Base-by-base conservation (phyloP, 1,140 invertebrate species). In the Brachystomella parvula region DNA sequence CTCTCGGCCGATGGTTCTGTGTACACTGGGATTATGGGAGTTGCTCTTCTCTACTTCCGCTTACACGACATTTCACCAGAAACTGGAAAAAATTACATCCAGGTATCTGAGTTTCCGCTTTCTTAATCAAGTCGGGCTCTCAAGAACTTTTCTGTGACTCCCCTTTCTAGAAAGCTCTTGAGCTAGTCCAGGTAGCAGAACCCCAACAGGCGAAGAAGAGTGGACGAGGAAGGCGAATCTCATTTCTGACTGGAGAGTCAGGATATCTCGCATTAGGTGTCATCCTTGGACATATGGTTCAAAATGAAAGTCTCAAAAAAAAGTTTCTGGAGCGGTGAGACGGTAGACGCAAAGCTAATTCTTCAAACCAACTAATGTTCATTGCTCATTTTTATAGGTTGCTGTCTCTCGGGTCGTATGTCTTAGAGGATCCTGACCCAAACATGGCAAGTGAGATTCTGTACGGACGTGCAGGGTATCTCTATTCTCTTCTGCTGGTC, bases 391-490 rank as follows among this genome's bases (percentile, higher is more conserved):
- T 32, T 44, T 15, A 47, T 26, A 44, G 84, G 71, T 76, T 86
- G 31, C 77, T 81, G 64, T 74, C 76, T 39, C 73, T 87, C 19
- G 76, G 78, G 63, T 76, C 80, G 66, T 73, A 82, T 70, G 76
- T 84, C 67, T 74, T 83, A 70, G 77, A 82, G 47, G 69, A 76
- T 6, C 15, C 9, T 47, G 31, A 44, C 17, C 21, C 47, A n/a
- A 61, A 53, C 6, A 57, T 9, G n/a, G 84, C 89, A 1, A 88
- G 94, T 83, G 92, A 94, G 79, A 75, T 92, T 32, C 77, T 95
- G 6, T 93, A 90, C 82, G 92, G 92, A 24, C 81, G 89, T 75
- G 83, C 82, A 76, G 92, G 92, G 29, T 94, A 90, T 78, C 77
- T 96, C n/a, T 91, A 83, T 80, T 78, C 87, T 47, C 77, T 91